Evolutionary conservation across 2,797 vertebrate species (phyloP).

Genomic region (Tachyglossus aculeatus): DNA sequence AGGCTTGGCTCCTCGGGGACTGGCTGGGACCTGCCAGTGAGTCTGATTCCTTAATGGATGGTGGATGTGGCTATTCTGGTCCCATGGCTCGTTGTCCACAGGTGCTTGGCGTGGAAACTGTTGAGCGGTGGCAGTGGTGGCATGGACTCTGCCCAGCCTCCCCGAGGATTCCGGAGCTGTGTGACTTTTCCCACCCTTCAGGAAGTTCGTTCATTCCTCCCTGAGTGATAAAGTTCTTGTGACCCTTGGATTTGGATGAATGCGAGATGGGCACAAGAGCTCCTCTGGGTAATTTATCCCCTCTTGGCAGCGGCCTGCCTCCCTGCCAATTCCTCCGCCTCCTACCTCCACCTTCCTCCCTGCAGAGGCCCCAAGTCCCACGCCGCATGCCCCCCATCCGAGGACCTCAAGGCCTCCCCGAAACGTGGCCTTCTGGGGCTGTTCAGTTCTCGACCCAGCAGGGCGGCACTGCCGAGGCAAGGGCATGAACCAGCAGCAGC

Average conservation of each 20-base stretch:
- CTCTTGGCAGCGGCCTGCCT: not conserved
- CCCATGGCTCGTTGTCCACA: too few relatives aligned
- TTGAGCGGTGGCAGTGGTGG: too few relatives aligned
- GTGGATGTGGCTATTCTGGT: too few relatives aligned
- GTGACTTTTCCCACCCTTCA: not conserved
- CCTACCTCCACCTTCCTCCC: not conserved
- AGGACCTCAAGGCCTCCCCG: not conserved
- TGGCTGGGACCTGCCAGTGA: too few relatives aligned
- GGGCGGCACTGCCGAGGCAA: too few relatives aligned
- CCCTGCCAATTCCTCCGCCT: not conserved
- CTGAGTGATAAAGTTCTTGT: not conserved
- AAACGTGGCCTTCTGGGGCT: too few relatives aligned
- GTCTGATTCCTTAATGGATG: too few relatives aligned
- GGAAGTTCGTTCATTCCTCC: not conserved
- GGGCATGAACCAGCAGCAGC: too few relatives aligned
- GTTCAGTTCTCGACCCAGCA: too few relatives aligned
- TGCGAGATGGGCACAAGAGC: not conserved
- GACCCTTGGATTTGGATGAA: not conserved
- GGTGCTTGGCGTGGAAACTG: too few relatives aligned
- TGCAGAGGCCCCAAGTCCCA: not conserved
- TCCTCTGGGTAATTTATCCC: constrained; percentile 11
- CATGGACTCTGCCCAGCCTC: too few relatives aligned
- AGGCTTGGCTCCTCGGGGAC: not conserved
- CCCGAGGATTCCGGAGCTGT: too few relatives aligned
- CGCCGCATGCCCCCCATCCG: constrained; percentile 23